Evolutionary conservation across 2,797 vertebrate species (phyloP).

Genomic region (Xenentodon cancila): DNA sequence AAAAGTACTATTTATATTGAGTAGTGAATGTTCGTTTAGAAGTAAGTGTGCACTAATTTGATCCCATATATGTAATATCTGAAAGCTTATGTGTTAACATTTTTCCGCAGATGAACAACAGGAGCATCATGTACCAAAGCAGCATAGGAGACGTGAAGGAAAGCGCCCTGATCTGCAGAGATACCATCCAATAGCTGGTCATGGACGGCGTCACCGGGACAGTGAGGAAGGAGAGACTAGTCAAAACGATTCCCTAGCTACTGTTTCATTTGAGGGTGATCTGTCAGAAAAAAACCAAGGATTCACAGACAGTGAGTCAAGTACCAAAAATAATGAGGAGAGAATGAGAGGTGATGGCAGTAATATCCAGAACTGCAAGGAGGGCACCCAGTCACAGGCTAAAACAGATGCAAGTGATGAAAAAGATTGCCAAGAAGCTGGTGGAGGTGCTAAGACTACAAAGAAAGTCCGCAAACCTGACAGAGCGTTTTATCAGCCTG

Average conservation of each 20-base stretch:
- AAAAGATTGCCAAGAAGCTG: constrained; percentile 51
- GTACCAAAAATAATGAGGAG: constrained; percentile 33
- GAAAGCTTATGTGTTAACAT: background rate
- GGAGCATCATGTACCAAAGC: constrained; percentile 68
- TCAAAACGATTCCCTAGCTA: constrained; percentile 23
- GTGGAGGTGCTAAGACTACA: constrained; percentile 50
- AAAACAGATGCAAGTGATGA: constrained; percentile 51
- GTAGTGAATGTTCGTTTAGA: no score
- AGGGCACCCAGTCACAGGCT: constrained; percentile 18
- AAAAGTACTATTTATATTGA: no score
- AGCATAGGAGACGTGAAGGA: constrained; percentile 70
- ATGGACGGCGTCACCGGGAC: constrained; percentile 64
- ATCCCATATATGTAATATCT: no score
- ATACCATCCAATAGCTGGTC: constrained; percentile 77
- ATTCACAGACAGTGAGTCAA: constrained; percentile 27
- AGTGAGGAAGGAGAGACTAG: constrained; percentile 65
- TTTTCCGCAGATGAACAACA: constrained; percentile 58
- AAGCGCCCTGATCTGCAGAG: constrained; percentile 83
- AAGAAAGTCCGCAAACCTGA: constrained; percentile 91
- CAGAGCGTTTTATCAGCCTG: constrained; percentile 94
- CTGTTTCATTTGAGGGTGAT: constrained; percentile 38
- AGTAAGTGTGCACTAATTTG: no score
- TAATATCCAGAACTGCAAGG: constrained; percentile 49
- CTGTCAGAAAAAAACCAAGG: constrained; percentile 35
- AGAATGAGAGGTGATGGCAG: constrained; percentile 52